Evolutionary conservation across 2,888 invertebrate genomes (phyloP), one percentile per base, ranked within the genome.

Genomic region (Baronia brevicornis): DNA sequence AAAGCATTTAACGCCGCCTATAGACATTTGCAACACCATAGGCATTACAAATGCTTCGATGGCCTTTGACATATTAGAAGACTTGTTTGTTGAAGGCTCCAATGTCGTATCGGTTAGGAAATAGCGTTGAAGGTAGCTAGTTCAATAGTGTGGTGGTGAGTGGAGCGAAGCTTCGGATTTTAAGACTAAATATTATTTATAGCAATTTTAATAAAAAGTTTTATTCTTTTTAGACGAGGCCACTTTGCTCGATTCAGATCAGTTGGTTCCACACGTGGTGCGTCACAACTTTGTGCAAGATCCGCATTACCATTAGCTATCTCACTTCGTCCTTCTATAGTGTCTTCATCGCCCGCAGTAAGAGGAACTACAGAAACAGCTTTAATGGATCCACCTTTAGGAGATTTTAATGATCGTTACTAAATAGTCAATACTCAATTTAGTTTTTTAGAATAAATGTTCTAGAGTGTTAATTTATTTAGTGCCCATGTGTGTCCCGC

Each of bases 261-360:
- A 2, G 91, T 90, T 4, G 90, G 89, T 9, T 90, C 91, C 24
- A 88, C 88, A 5, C 84, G 91, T 3, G 88, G 91, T 6, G 89
- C 91, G 0, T 87, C 90, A 2, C 90, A 90, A 53, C 74, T 91
- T 5, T 91, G 91, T 56, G 90, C 90, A 2, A 86, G 91, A 8
- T 90, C 92, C 10, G 89, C 91, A 1, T 71, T 92, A 6, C 92
- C 93, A 0, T 62, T 93, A 47, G 91, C 92, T 40, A 91, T 92
- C 60, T 92, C 92, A 42, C 85, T 92, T 30, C 89, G 92, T 54
- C 90, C 90, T 3, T 88, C 91, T 4, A 67, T 62, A 0, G 59
- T 80, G 45, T 41, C 65, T 1, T 45, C 64, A 0, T 51, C 69
- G 2, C 60, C 65, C 5, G 57, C 60, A 2, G 58, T 53, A 1